Percentiles rank a stretch among this genome's conserved stretches.
Evolutionary conservation across 1,140 invertebrate genomes (phyloP).

Genomic region (Lucilia sericata): DNA sequence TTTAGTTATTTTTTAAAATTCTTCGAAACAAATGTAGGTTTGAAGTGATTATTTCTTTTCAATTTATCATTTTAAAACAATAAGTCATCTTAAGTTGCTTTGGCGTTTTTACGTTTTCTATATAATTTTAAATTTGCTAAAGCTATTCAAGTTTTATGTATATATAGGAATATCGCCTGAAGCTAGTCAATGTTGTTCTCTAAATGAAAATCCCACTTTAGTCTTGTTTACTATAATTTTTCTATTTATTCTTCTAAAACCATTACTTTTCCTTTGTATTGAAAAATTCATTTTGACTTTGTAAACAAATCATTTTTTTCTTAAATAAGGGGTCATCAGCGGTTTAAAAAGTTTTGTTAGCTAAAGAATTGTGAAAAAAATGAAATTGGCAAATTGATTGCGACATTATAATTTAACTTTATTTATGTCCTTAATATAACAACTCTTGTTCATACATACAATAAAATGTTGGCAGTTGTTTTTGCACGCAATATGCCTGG

Average conservation of each 20-base stretch:
- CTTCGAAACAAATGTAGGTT: not conserved
- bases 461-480: not conserved
- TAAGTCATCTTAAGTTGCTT: not conserved
- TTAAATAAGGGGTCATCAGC: not conserved
- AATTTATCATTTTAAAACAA: not conserved
- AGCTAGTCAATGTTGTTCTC: not conserved
- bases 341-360: not conserved
- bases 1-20: not conserved
- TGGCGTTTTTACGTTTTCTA: not conserved
- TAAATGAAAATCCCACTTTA: not conserved
- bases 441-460: not conserved
- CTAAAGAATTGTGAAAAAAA: not conserved
- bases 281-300: not conserved
- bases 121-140: too few relatives aligned
- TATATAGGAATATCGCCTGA: not conserved
- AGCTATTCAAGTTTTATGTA: too few relatives aligned
- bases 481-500: not conserved
- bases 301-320: not conserved
- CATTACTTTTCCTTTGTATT: not conserved
- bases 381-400: conserved; percentile 13
- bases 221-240: not conserved
- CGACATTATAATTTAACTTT: conserved; percentile 8
- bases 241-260: not conserved
- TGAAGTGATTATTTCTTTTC: not conserved
- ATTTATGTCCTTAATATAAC: not conserved